Percentiles rank a stretch among this genome's conserved stretches.
phyloP scores from a whole-genome alignment of 2,888 invertebrate species.

The Oscheius sp. region DNA sequence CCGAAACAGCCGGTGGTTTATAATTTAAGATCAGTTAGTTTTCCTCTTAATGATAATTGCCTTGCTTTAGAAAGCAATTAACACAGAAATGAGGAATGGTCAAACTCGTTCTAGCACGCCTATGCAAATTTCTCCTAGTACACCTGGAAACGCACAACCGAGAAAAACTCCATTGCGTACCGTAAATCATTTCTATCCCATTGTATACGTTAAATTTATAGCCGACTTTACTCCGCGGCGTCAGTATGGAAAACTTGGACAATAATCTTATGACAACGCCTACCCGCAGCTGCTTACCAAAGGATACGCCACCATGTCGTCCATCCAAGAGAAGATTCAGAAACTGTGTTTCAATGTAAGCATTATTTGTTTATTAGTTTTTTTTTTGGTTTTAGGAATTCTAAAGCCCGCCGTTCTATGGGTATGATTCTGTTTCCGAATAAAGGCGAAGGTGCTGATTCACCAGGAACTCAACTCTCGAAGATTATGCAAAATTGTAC shows the following conservation, averaged over 20 bases:
- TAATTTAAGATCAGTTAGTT: background rate
- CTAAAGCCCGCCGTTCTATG: background rate
- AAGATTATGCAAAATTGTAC: background rate
- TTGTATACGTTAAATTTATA: background rate
- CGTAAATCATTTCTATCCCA: background rate
- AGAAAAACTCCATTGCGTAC: background rate
- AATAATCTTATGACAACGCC: constrained; percentile 8
- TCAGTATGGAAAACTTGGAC: background rate
- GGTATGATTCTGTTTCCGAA: background rate
- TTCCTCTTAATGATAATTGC: background rate
- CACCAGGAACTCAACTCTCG: background rate
- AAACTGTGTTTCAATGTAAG: background rate
- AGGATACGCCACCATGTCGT: background rate
- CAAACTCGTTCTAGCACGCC: background rate
- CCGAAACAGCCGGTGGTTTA: background rate
- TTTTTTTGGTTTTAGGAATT: background rate
- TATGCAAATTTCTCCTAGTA: background rate
- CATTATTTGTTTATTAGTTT: too few relatives aligned
- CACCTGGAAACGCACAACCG: background rate
- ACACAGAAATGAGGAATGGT: background rate
- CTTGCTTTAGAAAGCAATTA: background rate
- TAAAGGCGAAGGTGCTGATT: background rate
- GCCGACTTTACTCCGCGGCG: background rate
- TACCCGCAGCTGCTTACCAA: background rate
- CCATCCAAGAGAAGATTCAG: constrained; percentile 5